A percentile compares a stretch with the other conserved stretches of the same genome.
Evolutionary conservation across 2,113 vertebrate species (phyloP).

Genomic region (Chloropsis cyanopogon): DNA sequence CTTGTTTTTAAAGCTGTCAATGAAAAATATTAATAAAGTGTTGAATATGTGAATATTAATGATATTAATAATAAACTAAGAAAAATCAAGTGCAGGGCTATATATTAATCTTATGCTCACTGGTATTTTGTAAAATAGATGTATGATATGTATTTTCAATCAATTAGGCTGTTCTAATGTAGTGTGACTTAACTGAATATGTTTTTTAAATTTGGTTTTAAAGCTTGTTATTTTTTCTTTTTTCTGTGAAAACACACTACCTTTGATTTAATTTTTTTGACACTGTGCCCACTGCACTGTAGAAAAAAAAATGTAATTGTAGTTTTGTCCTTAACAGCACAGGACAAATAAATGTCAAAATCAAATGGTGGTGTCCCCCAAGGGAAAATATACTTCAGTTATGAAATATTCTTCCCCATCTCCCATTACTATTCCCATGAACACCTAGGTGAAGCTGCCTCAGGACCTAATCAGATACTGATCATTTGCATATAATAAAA

Average conservation of each 20-base stretch:
- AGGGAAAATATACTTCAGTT: constrained; percentile 74
- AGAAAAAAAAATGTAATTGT: constrained; percentile 73
- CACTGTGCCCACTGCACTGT: constrained; percentile 62
- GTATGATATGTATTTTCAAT: neutral
- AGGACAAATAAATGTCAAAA: constrained; percentile 88
- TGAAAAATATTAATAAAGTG: neutral
- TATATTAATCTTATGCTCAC: neutral
- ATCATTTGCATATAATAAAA: constrained; percentile 79
- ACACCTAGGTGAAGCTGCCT: constrained; percentile 78
- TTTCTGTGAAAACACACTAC: constrained; percentile 51
- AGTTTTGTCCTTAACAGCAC: constrained; percentile 80
- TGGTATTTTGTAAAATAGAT: neutral
- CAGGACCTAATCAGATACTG: constrained; percentile 80
- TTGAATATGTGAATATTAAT: neutral
- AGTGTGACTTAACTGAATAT: constrained; percentile 33
- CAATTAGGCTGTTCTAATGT: neutral
- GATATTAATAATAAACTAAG: neutral
- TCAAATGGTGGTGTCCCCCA: constrained; percentile 76
- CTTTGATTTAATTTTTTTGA: constrained; percentile 78
- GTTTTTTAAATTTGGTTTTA: constrained; percentile 52
- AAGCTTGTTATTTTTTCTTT: constrained; percentile 13
- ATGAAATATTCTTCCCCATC: constrained; percentile 73
- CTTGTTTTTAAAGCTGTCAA: neutral
- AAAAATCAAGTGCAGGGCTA: neutral
- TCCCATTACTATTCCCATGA: constrained; percentile 72